Conservation (phyloP, 1,140 invertebrate species). For the Subanguina moxae region DNA sequence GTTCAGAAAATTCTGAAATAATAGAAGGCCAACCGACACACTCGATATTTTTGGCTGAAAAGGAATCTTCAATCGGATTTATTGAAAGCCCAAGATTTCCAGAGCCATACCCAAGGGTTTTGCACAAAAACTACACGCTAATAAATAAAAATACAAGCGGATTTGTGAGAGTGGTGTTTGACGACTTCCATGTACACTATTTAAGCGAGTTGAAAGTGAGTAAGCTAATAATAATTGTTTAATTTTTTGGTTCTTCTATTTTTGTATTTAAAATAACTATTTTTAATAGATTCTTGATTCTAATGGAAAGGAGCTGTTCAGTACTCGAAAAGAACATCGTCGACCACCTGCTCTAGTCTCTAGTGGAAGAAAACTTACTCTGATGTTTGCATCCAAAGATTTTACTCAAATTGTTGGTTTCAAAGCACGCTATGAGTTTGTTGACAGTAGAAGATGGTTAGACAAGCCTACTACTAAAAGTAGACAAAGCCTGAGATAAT, state of each 20-base stretch:
- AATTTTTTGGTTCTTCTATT: no score
- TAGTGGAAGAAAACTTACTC: constrained; percentile 16
- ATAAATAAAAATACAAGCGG: constrained; percentile 35
- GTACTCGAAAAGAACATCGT: constrained; percentile 38
- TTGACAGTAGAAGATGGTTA: constrained; percentile 25
- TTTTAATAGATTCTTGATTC: constrained; percentile 37
- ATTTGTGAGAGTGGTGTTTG: constrained; percentile 42
- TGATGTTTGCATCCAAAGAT: constrained; percentile 41
- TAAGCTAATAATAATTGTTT: no score
- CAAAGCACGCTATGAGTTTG: constrained; percentile 45
- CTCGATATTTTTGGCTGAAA: constrained; percentile 11
- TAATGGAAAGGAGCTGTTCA: constrained; percentile 42
- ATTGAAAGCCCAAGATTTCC: constrained; percentile 43
- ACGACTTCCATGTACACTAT: constrained; percentile 46
- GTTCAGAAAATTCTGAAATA: constrained; percentile 24
- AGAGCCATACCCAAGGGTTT: constrained; percentile 29
- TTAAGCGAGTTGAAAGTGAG: constrained; percentile 42
- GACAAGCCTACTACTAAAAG: constrained; percentile 38
- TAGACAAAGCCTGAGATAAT: constrained; percentile 10
- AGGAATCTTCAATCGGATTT: constrained; percentile 27
- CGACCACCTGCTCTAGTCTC: constrained; percentile 39
- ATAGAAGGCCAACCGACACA: constrained; percentile 19
- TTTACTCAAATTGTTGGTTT: constrained; percentile 45
- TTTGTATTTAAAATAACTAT: no score
- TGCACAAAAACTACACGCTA: constrained; percentile 41